Evolutionary conservation across 2,797 vertebrate species (phyloP), one percentile per base, ranked within the genome.

Genomic region (Microtus obscurus): DNA sequence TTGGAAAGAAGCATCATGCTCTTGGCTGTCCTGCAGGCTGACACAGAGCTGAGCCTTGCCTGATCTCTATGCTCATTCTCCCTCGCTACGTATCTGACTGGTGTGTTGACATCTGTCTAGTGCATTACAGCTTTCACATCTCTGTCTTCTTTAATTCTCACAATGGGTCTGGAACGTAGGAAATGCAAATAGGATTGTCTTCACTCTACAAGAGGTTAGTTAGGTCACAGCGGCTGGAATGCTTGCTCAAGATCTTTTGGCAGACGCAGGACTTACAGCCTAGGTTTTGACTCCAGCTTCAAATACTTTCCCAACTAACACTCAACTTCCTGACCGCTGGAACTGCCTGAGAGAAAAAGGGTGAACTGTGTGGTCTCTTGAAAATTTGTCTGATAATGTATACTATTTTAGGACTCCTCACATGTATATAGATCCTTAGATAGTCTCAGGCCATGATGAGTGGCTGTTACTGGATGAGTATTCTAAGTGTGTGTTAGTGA

Each of bases 141-240:
- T 79, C 65, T 53, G 80, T 27, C n/a, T 94, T 69, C 86, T 86
- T 94, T 93, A 94, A 96, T 94, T 96, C 83, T 94, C 80, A 90
- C 56, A 87, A 87, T 43, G 69, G 21, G 34, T 53, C 59, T 73
- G 1, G 89, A 92, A 95, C 59, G 21, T 78, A 89, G 76, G 83
- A 94, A 93, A 82, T 43, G 40, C 37, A 95, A 94, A 90, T 59
- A 85, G 51, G 19, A 59, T 23, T 93, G 89, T 69, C 67, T 63
- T 78, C 67, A 27, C 85, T 95, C 92, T 73, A 69, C 10, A 80
- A 89, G 67, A 91, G 21, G 67, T 69, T 69, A 69, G 61, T 90
- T 86, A 90, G 90, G 40, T 92, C 74, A 79, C 90, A 91, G 69
- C 90, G n/a, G 74, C 83, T 83, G 78, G 4, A 86, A n/a, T n/a